A percentile compares a stretch with the other conserved stretches of the same genome.
phyloP scores from a whole-genome alignment of 2,797 vertebrate genomes.

The Neopelma chrysocephalum region DNA sequence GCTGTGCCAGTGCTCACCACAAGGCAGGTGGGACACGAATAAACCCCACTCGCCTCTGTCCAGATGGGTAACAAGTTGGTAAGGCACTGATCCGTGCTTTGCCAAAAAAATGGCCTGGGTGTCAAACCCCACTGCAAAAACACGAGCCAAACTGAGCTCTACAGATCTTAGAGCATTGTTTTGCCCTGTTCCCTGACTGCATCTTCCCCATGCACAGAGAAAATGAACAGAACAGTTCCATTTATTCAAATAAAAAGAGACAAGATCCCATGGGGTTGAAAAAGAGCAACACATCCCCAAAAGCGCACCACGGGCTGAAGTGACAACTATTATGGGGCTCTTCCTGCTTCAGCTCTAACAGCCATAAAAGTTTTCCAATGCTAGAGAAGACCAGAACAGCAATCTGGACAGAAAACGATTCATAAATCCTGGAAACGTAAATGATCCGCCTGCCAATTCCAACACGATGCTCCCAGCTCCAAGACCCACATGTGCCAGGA shows the following conservation, averaged over 20 bases:
- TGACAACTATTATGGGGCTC: not conserved
- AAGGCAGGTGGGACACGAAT: fast-evolving
- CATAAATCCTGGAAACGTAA: conserved; percentile 46
- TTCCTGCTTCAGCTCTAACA: conserved; percentile 17
- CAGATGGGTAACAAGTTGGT: not conserved
- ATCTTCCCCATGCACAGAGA: not conserved
- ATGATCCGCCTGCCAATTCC: conserved; percentile 31
- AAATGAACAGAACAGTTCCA: not conserved
- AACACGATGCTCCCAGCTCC: not conserved
- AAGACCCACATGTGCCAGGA: not conserved
- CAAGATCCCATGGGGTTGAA: not conserved
- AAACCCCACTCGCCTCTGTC: fast-evolving
- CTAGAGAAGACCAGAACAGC: conserved; percentile 26
- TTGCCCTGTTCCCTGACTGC: not conserved
- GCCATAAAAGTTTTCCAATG: not conserved
- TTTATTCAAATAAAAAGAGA: not conserved
- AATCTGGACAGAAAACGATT: conserved; percentile 60
- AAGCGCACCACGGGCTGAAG: not conserved
- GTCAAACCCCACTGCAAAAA: not conserved
- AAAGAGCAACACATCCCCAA: not conserved
- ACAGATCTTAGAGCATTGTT: not conserved
- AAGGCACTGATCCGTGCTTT: not conserved
- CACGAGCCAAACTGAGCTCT: fast-evolving
- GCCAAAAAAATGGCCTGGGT: not conserved
- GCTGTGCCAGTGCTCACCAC: not conserved